phyloP scores from a whole-genome alignment of 2,113 vertebrate species.

The Brachyhypopomus gauderio region DNA sequence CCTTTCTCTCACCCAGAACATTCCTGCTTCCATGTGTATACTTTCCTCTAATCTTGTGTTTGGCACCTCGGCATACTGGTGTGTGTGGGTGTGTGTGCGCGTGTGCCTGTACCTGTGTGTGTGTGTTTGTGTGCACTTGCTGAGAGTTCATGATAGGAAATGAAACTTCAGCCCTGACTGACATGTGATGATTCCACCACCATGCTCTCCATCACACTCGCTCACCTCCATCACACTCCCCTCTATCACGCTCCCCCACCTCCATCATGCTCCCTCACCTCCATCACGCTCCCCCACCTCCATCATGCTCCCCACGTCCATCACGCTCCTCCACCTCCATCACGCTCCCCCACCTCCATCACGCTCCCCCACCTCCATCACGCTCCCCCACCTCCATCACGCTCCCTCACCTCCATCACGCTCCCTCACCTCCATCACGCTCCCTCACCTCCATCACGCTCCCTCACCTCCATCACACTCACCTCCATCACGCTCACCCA shows the following conservation, averaged over 20 bases:
- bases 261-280: background rate
- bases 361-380: too few species aligned
- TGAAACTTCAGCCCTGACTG: slow-evolving; percentile 63
- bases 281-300: background rate
- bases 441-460: background rate
- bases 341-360: too few species aligned
- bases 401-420: too few species aligned
- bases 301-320: background rate
- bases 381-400: too few species aligned
- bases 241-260: background rate
- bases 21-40: slow-evolving; percentile 61
- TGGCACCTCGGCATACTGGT: slow-evolving; percentile 23
- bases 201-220: background rate
- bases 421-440: background rate
- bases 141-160: slow-evolving; percentile 64
- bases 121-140: slow-evolving; percentile 37
- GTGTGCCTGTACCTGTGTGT: slow-evolving; percentile 30
- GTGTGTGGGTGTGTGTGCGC: slow-evolving; percentile 34
- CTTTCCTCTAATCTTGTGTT: slow-evolving; percentile 61
- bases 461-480: background rate
- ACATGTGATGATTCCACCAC: slow-evolving; percentile 60
- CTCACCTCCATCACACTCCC: background rate
- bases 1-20: slow-evolving; percentile 52
- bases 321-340: too few species aligned
- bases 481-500: too few species aligned